Conservation (phyloP, 2,113 vertebrate genomes). For the Thermophis baileyi region DNA sequence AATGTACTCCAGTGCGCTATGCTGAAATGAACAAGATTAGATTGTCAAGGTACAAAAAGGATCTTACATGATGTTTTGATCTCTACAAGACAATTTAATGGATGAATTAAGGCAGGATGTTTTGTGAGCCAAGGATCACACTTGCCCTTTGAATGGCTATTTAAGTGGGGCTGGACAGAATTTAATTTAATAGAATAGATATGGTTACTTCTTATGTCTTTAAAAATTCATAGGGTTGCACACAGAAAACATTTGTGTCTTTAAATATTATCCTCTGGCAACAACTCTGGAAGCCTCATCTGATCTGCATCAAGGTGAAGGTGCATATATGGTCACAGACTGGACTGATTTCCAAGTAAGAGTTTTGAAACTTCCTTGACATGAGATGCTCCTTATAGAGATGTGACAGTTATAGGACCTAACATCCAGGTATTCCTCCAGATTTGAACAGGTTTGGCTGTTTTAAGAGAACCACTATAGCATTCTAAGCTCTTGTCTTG, state of each 20-base stretch:
- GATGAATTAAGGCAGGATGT: not conserved
- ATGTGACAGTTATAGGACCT: not conserved
- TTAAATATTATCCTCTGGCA: not conserved
- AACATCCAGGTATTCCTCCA: not conserved
- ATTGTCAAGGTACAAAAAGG: not conserved
- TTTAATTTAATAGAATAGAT: not conserved
- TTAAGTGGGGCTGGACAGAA: not conserved
- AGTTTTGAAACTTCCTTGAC: not conserved
- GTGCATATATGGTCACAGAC: not conserved
- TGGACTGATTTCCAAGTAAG: not conserved
- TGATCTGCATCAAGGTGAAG: not conserved
- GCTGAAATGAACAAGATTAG: not conserved
- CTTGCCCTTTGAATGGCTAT: not conserved
- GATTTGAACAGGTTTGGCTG: not conserved
- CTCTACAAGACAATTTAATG: not conserved
- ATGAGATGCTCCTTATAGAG: not conserved
- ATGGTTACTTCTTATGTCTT: not conserved
- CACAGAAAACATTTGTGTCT: not conserved
- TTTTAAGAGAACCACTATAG: not conserved
- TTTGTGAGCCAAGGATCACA: not conserved
- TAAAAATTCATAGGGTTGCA: not conserved
- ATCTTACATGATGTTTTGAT: not conserved
- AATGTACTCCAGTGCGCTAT: not conserved
- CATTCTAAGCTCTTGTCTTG: not conserved
- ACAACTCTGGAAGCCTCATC: not conserved